Evolutionary conservation across 2,113 vertebrate genomes (phyloP), one percentile per base, ranked within the genome.

Genomic region (Neotragus pygmaeus): DNA sequence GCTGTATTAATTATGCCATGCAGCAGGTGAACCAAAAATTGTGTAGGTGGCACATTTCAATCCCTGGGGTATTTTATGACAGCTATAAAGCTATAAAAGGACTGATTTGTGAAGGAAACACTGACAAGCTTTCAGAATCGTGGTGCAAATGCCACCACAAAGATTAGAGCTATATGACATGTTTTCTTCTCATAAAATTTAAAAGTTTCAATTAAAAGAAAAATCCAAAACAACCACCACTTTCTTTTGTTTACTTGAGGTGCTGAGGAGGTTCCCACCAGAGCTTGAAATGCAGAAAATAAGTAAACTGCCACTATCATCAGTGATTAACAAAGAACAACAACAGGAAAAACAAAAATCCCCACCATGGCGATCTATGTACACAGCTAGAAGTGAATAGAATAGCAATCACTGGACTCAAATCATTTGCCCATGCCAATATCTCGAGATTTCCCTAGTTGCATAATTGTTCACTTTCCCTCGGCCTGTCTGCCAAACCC

Each of bases 171-270:
- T 51, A 0, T 28, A 16, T 62, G 85, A 81, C 60, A 82, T 36
- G 49, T 88, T 93, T 94, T 93, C 91, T 80, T 94, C 53, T 91
- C 64, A 43, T 39, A 88, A 85, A 82, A 96, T 96, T 90, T 95
- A 92, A 94, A 94, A 51, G 77, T 87, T 89, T 94, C 91, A 81
- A 88, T 94, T 91, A 45, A 64, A 90, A 95, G n/a, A 10, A 96
- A 33, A 15, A 53, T 12, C 7, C 30, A 77, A 82, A 53, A 11
- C 55, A 88, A 70, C 5, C 21, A 4, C 3, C 27, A 89, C 55
- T 51, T 85, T 92, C 43, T 33, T 80, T 81, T 90, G 30, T 82
- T 90, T 70, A 70, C 57, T 89, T 87, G 80, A 39, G 88, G 2
- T 82, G 4, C 47, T 43, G n/a, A 87, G 53, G 60, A 86, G 93